Conservation (phyloP, 2,888 invertebrate genomes). For the Stenolophus ochropezus region DNA sequence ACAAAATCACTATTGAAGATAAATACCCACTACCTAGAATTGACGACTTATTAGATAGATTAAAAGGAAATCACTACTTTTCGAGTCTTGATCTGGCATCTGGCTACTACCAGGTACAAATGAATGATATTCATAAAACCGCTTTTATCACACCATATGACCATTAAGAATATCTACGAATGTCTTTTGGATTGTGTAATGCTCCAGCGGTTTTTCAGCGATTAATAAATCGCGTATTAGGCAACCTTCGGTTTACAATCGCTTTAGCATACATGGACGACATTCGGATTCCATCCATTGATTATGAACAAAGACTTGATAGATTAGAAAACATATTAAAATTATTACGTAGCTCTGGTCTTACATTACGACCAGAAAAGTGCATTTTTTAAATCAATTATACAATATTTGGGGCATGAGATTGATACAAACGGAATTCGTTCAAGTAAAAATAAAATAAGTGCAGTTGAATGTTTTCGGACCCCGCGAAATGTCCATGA, state of each 20-base stretch:
- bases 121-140: conserved; percentile 66
- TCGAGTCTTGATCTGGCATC: conserved; percentile 66
- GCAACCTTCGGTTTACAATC: background rate
- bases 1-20: conserved; percentile 66
- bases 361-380: background rate
- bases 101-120: conserved; percentile 67
- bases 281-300: conserved; percentile 7
- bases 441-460: conserved; percentile 64
- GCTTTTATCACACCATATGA: conserved; percentile 67
- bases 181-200: conserved; percentile 68
- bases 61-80: conserved; percentile 65
- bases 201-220: conserved; percentile 68
- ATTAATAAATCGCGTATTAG: conserved; percentile 62
- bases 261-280: conserved; percentile 60
- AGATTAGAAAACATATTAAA: background rate
- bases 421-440: conserved; percentile 56
- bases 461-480: conserved; percentile 49
- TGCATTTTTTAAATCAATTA: conserved; percentile 40
- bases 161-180: conserved; percentile 66
- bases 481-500: conserved; percentile 63
- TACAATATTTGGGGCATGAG: conserved; percentile 58
- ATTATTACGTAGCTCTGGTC: background rate
- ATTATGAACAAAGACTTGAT: background rate
- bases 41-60: conserved; percentile 65
- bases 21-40: conserved; percentile 67